Base-by-base conservation (phyloP, 2,797 vertebrate species). In the Syndactyla subalaris region DNA sequence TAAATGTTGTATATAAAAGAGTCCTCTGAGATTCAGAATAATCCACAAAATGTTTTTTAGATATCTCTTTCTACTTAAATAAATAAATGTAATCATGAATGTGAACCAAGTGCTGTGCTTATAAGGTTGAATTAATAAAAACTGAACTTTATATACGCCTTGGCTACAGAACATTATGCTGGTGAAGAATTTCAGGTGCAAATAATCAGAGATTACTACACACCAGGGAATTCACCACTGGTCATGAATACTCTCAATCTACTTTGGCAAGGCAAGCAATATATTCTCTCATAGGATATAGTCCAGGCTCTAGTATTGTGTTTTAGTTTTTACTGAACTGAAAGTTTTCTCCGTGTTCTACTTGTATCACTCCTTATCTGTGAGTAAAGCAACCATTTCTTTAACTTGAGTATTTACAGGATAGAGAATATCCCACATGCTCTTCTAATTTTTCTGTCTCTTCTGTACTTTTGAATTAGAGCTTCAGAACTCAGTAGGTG, bases 121-220 rank as follows among this genome's bases (percentile, higher is more conserved):
- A 76, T 93, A 93, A 96, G 91, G 89, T 6, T 97, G 94, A 97
- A 97, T 97, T 97, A 97, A 98, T 97, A 97, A 97, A 97, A 97
- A 68, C 88, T 94, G 95, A 97, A 96, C 89, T 96, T 93, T 88
- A 95, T 85, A 48, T 88, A 95, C 89, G 79, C 89, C 84, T 84
- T 38, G 29, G 92, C 86, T 94, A 96, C 85, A 97, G 96, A 74
- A 95, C 82, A 93, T 96, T 96, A 96, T 13, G 43, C 96, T 73
- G 80, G 92, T 91, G 96, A 96, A 96, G 93, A 95, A 75, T 85
- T 94, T 97, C 95, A 96, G 95, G 91, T 94, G 90, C 91, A 96
- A 93, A 97, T 92, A 95, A 93, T 94, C 91, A 94, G 85, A 91
- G 65, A 87, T 95, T 93, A 96, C 90, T 92, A 65, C 92, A 80